Base-by-base conservation (phyloP, 2,888 invertebrate species). In the Stenchaetothrips biformis region DNA sequence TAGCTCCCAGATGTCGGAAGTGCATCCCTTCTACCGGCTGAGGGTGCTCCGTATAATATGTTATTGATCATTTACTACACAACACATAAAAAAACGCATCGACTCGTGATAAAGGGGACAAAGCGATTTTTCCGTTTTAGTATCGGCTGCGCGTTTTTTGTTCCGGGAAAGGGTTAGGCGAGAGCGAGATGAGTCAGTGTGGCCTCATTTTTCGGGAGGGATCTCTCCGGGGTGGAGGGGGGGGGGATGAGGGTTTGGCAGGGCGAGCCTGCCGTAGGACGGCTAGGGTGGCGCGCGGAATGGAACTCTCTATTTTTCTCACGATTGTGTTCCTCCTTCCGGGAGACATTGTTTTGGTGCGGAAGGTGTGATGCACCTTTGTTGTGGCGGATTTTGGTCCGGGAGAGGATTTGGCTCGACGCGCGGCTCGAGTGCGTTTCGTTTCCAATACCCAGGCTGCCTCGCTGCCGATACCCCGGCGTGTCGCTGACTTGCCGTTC, bases 21-120 rank as follows among this genome's bases (percentile, higher is more conserved):
- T 18, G 59, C 16, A 9, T 59, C 59, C 6, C 13, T 18, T 59
- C 59, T 18, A 18, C 53, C 53, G 53, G 53, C 53, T 53, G 67
- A 74, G 67, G 67, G 67, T 74, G 67, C 67, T 74, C 67, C 67
- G 21, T 74, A 74, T 74, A 74, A 74, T 74, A 74, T 74, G 67
- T 74, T 74, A 74, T 74, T 74, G 67, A 74, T 74, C 67, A 74
- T 74, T 74, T 74, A 74, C 67, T 74, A 74, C 67, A 74, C 67
- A 74, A 74, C 67, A 74, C 67, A 74, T 74, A 74, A 74, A 74
- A 74, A 74, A 74, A 74, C 67, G 67, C 67, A 74, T 74, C 67
- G 67, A 25, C 67, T 74, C 67, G 25, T 74, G 21, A 25, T 25
- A 25, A 74, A 74, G 67, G 21, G 25, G 67, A 74, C 67, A 74